A percentile compares a stretch with the other conserved stretches of the same genome.
Conservation (phyloP, 2,113 vertebrate genomes). For the Acrocephalus kingi region DNA sequence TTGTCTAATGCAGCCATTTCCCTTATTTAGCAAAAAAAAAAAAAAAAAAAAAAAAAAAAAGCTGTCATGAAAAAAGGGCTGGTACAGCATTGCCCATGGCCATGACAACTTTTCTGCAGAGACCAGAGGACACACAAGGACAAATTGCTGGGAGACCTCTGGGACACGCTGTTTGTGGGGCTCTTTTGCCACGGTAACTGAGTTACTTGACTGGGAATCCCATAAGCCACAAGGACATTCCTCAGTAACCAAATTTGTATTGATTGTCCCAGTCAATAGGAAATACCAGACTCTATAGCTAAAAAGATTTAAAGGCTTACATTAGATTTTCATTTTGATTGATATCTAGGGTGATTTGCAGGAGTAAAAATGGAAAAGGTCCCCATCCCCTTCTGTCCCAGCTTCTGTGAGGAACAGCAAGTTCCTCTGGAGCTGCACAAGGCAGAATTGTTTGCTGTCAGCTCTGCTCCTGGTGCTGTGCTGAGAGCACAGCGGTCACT, state of each 20-base stretch:
- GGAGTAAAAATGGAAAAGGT: neutral
- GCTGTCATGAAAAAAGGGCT: neutral
- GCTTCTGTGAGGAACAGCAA: neutral
- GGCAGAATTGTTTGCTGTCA: neutral
- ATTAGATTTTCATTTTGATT: slow-evolving; percentile 9
- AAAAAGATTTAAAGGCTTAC: neutral
- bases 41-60: neutral
- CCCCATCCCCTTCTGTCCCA: neutral
- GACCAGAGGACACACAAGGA: neutral
- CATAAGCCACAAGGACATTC: neutral
- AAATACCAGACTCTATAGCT: neutral
- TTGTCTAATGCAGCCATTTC: neutral
- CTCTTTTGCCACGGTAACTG: neutral
- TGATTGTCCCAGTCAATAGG: slow-evolving; percentile 11
- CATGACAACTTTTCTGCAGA: neutral
- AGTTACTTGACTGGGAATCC: neutral
- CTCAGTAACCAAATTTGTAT: slow-evolving; percentile 18
- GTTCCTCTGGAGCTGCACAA: neutral
- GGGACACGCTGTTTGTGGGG: neutral
- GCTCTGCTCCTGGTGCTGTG: neutral
- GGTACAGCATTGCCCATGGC: neutral
- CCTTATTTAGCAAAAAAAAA: neutral
- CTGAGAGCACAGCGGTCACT: neutral
- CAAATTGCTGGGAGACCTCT: neutral
- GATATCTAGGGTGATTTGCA: neutral